Evolutionary conservation across 2,113 vertebrate species (phyloP), one percentile per base, ranked within the genome.

Genomic region (Mesocricetus auratus): DNA sequence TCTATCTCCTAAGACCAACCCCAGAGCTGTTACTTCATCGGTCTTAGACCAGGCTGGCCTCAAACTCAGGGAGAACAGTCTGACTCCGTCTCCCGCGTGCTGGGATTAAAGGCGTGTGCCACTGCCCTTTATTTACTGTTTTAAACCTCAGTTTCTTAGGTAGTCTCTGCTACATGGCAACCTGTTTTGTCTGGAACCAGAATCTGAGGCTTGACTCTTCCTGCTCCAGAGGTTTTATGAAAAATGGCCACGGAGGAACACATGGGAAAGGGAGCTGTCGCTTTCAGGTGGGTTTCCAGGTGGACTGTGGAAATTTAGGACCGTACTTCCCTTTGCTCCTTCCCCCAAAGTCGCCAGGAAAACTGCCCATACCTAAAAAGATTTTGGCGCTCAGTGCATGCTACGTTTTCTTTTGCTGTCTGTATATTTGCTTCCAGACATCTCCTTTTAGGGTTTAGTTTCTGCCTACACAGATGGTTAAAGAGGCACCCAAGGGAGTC

Each of bases 291-390:
- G 42, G n/a, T n/a, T 82, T 83, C n/a, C 24, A 42, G 24, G 24
- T 8, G 1, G 13, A 9, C 5, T 15, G 4, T 50, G 19, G 19
- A 5, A 42, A 68, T 79, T 53, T 69, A 91, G 47, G 22, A 36
- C 19, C 13, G 88, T 85, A 19, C 31, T 53, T 19, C 60, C 16
- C 17, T 17, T 62, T 62, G 56, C 42, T 1, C 13, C 12, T 73
- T 77, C 7, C 9, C 50, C 2, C 24, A 33, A 4, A 66, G 24
- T 19, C 3, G 0, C 79, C 71, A 50, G 22, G 53, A 89, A 64
- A 5, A n/a, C n/a, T 22, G 79, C 31, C 9, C 3, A 45, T 4
- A 47, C 1, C 4, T 17, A 60, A 21, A 1, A 29, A n/a, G 7
- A 42, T 69, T 77, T 77, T 78, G 69, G 12, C 83, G 33, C 10